Conservation (phyloP, 92 coral and sea anemone species). For the Epizoanthus illoricatus region DNA sequence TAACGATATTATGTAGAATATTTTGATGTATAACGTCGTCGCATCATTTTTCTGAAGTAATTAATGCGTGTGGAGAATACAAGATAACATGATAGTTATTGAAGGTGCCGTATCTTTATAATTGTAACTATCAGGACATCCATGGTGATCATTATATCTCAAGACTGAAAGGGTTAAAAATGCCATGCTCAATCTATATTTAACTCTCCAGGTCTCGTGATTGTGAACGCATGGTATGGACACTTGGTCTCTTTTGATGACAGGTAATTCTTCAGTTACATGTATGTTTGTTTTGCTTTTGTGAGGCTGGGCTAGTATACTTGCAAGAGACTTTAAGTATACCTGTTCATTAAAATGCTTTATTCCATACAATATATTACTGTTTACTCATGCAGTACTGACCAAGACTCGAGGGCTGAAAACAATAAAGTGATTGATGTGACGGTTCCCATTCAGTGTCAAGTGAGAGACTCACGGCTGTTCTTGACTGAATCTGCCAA, state of each 20-base stretch:
- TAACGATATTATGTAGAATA: no score
- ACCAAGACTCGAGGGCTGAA: slow-evolving; percentile 41
- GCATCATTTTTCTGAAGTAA: no score
- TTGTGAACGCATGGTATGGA: slow-evolving; percentile 92
- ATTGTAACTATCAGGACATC: no score
- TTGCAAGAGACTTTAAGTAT: not conserved
- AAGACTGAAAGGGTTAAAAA: not conserved
- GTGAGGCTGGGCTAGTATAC: not conserved
- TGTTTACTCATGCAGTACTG: slow-evolving; percentile 30
- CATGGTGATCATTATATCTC: not conserved
- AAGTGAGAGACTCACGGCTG: slow-evolving; percentile 87
- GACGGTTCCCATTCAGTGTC: slow-evolving; percentile 91
- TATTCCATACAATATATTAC: not conserved
- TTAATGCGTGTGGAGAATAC: no score
- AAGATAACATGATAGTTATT: no score
- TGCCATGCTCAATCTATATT: not conserved
- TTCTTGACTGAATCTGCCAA: slow-evolving; percentile 87
- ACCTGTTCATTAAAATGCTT: not conserved
- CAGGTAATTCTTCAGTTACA: slow-evolving; percentile 34
- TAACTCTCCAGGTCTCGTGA: slow-evolving; percentile 64
- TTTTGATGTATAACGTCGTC: no score
- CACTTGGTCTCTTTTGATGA: slow-evolving; percentile 80
- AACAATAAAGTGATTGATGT: slow-evolving; percentile 80
- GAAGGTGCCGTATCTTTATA: no score
- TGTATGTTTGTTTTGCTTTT: not conserved